Percentiles rank a stretch among this genome's conserved stretches.
Evolutionary conservation across 2,113 vertebrate species (phyloP).

Genomic region (Rhinopomastus cyanomelas): DNA sequence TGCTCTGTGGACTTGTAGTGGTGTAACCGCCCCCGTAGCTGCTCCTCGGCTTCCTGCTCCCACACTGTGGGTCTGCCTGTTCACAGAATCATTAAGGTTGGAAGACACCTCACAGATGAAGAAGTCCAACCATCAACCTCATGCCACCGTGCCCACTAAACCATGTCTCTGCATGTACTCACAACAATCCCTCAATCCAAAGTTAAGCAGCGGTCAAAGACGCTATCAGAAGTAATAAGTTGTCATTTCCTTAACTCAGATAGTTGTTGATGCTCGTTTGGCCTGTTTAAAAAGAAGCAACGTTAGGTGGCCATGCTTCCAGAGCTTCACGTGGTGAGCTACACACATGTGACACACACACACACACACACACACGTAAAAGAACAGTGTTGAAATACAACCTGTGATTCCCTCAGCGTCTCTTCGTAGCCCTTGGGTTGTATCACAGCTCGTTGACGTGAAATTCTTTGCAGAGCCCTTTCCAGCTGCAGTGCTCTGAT

Average conservation of each 20-base stretch:
- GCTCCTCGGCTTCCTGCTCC: not conserved
- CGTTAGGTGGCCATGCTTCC: not conserved
- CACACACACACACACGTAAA: not conserved
- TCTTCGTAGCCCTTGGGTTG: not conserved
- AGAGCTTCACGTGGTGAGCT: not conserved
- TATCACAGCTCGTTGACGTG: not conserved
- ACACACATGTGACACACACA: not conserved
- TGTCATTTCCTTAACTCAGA: not conserved
- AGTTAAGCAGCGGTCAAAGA: conserved; percentile 7
- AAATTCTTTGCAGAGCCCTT: not conserved
- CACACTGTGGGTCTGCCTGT: not conserved
- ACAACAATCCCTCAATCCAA: not conserved
- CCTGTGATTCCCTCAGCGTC: not conserved
- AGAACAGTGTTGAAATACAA: not conserved
- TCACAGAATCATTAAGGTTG: too few relatives aligned
- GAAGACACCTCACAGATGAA: too few relatives aligned
- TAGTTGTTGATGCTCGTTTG: conserved; percentile 9
- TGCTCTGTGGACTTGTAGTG: not conserved
- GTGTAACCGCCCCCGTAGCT: not conserved
- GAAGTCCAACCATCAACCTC: too few relatives aligned
- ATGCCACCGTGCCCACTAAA: too few relatives aligned
- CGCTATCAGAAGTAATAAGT: not conserved
- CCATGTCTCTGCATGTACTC: not conserved
- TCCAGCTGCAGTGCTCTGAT: not conserved
- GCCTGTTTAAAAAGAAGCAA: not conserved